These are phyloP conservation scores for Oxyura jamaicensis DNA, from an alignment of 2,113 vertebrate genomes.

Conservation along the genomic window DNA sequence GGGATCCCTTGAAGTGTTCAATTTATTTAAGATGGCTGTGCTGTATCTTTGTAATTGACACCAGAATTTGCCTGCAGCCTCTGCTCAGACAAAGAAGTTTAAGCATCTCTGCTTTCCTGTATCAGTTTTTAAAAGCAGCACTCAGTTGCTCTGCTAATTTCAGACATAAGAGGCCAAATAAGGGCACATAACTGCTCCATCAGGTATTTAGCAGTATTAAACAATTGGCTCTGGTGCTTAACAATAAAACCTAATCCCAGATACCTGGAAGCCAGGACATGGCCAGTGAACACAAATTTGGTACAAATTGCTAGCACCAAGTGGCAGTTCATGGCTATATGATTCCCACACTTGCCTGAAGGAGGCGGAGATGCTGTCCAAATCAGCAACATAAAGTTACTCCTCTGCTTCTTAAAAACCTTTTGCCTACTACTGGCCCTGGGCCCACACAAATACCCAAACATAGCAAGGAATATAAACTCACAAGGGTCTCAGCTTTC, in stretches of 20 bases:
- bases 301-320: background rate
- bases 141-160: background rate
- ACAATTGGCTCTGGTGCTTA: background rate
- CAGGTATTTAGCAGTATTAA: background rate
- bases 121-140: background rate
- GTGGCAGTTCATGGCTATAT: background rate
- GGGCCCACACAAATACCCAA: slow-evolving; percentile 28
- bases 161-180: background rate
- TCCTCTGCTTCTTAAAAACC: background rate
- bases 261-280: background rate
- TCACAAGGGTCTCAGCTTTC: slow-evolving; percentile 45
- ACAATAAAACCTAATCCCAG: background rate
- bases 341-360: slow-evolving; percentile 12
- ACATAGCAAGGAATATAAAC: background rate
- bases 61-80: background rate
- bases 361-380: background rate
- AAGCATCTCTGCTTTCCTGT: background rate
- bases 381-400: background rate
- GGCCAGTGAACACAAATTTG: background rate
- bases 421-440: background rate
- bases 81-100: background rate
- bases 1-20: background rate
- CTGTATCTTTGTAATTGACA: background rate
- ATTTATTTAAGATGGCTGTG: background rate
- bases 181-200: background rate